phyloP scores from a whole-genome alignment of 2,888 invertebrate genomes.

The Calameuta filiformis region DNA sequence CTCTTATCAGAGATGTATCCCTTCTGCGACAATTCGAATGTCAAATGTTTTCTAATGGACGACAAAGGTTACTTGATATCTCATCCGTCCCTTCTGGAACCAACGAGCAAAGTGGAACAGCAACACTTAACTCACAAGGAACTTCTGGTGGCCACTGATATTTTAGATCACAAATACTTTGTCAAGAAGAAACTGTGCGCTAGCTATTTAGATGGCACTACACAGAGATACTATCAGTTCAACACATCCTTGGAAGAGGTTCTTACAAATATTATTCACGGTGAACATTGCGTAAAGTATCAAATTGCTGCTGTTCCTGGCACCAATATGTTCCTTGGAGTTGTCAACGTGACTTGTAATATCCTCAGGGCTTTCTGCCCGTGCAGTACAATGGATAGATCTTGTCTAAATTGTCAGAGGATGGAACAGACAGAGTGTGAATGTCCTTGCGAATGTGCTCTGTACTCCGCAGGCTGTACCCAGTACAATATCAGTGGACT shows the following conservation, averaged over 20 bases:
- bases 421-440: constrained; percentile 96
- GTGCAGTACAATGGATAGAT: constrained; percentile 87
- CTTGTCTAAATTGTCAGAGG: constrained; percentile 91
- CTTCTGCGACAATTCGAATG: constrained; percentile 74
- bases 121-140: constrained; percentile 93
- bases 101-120: constrained; percentile 78
- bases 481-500: constrained; percentile 39
- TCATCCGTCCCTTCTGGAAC: constrained; percentile 83
- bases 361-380: constrained; percentile 88
- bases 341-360: constrained; percentile 89
- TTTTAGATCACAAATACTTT: constrained; percentile 85
- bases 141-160: constrained; percentile 89
- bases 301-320: constrained; percentile 83
- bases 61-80: constrained; percentile 89
- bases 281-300: constrained; percentile 90
- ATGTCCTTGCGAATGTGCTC: constrained; percentile 91
- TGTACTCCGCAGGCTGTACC: constrained; percentile 68
- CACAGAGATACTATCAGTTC: constrained; percentile 84
- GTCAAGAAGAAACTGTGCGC: constrained; percentile 87
- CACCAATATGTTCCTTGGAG: constrained; percentile 89
- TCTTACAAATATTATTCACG: constrained; percentile 85
- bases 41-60: constrained; percentile 90
- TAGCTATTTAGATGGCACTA: constrained; percentile 85
- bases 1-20: constrained; percentile 78
- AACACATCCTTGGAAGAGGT: constrained; percentile 83